Conservation (phyloP, 2,797 vertebrate species). For the Tokudaia muenninki region DNA sequence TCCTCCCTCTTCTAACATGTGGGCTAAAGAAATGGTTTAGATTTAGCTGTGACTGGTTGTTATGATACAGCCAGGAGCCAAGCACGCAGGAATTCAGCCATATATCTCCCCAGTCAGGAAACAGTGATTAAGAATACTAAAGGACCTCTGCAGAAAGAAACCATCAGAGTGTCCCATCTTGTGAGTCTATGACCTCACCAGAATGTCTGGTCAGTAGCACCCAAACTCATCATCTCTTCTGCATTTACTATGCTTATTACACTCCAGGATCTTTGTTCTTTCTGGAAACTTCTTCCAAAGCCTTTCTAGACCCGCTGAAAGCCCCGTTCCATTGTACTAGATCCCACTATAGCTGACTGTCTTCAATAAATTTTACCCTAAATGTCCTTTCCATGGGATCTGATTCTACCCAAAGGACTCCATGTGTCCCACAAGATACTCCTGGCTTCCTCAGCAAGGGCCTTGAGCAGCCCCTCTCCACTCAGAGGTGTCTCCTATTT, state of each 20-base stretch:
- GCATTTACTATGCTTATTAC: neutral
- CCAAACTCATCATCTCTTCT: neutral
- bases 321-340: neutral
- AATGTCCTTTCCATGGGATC: slow-evolving; percentile 9
- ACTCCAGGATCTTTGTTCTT: neutral
- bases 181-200: neutral
- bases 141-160: neutral
- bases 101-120: neutral
- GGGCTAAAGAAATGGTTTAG: neutral
- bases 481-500: neutral
- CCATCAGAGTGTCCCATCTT: neutral
- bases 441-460: neutral
- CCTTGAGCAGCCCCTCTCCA: neutral
- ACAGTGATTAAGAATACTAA: neutral
- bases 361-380: neutral
- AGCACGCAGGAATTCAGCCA: neutral
- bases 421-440: neutral
- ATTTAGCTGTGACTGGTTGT: neutral
- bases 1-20: neutral
- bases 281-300: slow-evolving; percentile 52
- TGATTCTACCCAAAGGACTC: neutral
- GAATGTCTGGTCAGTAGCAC: neutral
- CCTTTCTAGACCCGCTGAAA: slow-evolving; percentile 9
- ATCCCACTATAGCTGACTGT: neutral
- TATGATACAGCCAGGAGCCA: neutral